Percentiles rank a stretch among this genome's conserved stretches.
These are phyloP conservation scores for Metalampra italica DNA, from an alignment of 2,888 invertebrate species.

Conservation along the genomic window DNA sequence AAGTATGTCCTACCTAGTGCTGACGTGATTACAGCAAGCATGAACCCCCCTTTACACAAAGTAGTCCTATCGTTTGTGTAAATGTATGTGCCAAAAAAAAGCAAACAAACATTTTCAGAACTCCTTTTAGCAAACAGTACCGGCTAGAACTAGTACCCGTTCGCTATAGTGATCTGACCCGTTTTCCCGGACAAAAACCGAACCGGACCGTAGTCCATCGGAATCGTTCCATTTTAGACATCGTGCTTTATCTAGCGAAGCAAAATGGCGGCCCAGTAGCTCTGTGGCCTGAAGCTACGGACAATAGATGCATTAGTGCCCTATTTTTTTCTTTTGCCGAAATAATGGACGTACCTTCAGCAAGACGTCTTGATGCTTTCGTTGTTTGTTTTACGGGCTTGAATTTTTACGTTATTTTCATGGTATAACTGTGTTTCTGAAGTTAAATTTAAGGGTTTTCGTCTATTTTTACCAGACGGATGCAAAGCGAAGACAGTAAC, in stretches of 20 bases:
- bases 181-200: not conserved
- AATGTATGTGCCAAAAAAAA: too few species aligned
- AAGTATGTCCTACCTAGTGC: too few species aligned
- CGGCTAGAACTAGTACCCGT: not conserved
- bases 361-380: not conserved
- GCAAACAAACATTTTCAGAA: too few species aligned
- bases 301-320: constrained; percentile 21
- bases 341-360: constrained; percentile 11
- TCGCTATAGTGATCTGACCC: not conserved
- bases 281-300: constrained; percentile 16
- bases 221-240: not conserved
- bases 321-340: constrained; percentile 11
- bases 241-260: constrained; percentile 18
- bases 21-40: too few species aligned
- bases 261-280: constrained; percentile 17
- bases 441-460: too few species aligned
- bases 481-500: too few species aligned
- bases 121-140: too few species aligned
- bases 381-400: not conserved
- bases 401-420: too few species aligned
- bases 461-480: too few species aligned
- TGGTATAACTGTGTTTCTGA: too few species aligned
- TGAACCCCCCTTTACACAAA: too few species aligned
- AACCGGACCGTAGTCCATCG: not conserved
- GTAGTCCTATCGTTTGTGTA: too few species aligned